Base-by-base conservation (phyloP, 2,113 vertebrate species). In the Carollia perspicillata region DNA sequence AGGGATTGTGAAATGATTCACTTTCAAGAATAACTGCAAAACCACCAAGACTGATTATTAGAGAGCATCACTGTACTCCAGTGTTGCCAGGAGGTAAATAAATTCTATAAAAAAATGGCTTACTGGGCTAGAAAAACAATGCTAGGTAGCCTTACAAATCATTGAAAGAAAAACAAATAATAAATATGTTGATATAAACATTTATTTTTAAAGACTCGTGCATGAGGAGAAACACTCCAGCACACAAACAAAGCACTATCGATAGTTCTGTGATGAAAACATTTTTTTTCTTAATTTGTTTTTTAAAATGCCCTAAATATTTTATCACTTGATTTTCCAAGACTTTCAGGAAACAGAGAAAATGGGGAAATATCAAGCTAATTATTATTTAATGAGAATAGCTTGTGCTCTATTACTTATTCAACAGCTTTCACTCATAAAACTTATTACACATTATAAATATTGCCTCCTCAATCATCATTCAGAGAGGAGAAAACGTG, bases 401-500 rank as follows among this genome's bases (percentile, higher is more conserved):
- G 16, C 30, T 90, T 78, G 26, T 83, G 55, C 8, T 87, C 80
- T 83, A 88, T 93, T 95, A 84, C 5, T 96, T 92, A 93, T 91
- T 60, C 77, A 89, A 51, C 58, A 66, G 20, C 22, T 94, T 92
- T 95, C 69, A 93, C 22, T 92, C 33, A 71, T 90, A 18, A 75
- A 92, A 92, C 58, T 80, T 97, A 79, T 88, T 74, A 92, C 22
- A 71, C 23, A 87, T 65, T 66, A n/a, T n/a, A 94, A 83, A 87
- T 96, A 92, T 79, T 96, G 66, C 49, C 30, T 86, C 55, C 95
- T 96, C 65, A 90, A 72, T 96, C 88, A 96, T 17, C 17, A 51
- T 35, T 55, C 37, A 66, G 26, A 94, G 22, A 58, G 44, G 55
- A 84, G 68, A 96, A 89, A 80, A 89, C 12, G 74, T 95, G 84